Evolutionary conservation across 2,797 vertebrate species (phyloP), one percentile per base, ranked within the genome.

Genomic region (Silurus aristotelis): DNA sequence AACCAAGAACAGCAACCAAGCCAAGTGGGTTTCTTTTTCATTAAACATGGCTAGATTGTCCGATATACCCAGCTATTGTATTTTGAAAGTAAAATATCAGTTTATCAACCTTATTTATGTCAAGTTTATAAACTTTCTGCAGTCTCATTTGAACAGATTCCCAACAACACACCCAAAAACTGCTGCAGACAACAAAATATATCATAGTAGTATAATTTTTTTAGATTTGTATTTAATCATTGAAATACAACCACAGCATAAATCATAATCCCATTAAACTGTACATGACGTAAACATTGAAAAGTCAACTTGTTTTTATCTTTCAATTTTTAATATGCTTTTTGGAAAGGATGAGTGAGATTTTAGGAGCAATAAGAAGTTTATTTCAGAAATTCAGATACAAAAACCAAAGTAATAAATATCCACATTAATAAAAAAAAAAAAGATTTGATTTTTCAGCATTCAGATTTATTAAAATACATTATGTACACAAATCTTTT

Each of bases 371-470:
- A 66, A 66, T 19, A 4, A 66, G 19, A 61, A 14, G 7, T 48
- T 66, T 52, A 66, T 20, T 27, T 46, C 17, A 27, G 14, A 52
- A 80, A 31, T 71, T 76, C 6, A n/a, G 73, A 82, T 67, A n/a
- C 48, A 58, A 86, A 55, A 86, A 6, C 10, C 10, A 75, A 87
- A 6, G 70, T 48, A 87, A 87, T 87, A 87, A 83, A 87, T 87
- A 83, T 73, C 22, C 70, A 20, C 75, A 58, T 80, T 66, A 64
- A 19, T 80, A 15, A 8, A 48, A 80, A 60, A 31, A 31, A 70
- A 80, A 66, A 60, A 63, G 12, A 20, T 60, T 86, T 2, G 1
- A n/a, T 38, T 68, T 80, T 70, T 31, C 17, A 8, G 76, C 61
- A 27, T 79, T 56, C 78, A 79, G 19, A 58, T 15, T 56, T 6